A percentile compares a stretch with the other conserved stretches of the same genome.
phyloP scores from a whole-genome alignment of 2,113 vertebrate species.

The Rhodinocichla rosea region DNA sequence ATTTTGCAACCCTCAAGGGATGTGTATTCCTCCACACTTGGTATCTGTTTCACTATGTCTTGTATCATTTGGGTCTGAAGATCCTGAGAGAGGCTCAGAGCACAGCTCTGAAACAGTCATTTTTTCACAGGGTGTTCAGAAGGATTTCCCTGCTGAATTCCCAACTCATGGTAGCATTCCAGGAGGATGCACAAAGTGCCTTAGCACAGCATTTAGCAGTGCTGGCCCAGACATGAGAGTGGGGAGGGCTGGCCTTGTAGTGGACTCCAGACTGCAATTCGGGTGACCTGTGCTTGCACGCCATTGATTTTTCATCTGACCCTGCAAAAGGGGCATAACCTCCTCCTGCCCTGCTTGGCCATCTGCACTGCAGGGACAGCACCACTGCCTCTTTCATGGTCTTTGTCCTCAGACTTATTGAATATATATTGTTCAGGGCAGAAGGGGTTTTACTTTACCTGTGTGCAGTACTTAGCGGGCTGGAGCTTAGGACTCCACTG shows the following conservation, averaged over 20 bases:
- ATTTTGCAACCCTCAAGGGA: not conserved
- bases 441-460: not conserved
- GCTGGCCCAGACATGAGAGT: not conserved
- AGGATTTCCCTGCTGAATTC: not conserved
- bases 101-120: rapidly evolving
- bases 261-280: not conserved
- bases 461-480: not conserved
- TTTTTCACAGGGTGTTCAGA: not conserved
- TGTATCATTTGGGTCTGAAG: not conserved
- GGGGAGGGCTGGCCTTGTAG: not conserved
- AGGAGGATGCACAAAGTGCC: not conserved
- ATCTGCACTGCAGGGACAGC: not conserved
- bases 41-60: not conserved
- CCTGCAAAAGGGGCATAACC: not conserved
- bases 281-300: not conserved
- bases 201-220: rapidly evolving
- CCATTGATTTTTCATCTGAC: constrained; percentile 40
- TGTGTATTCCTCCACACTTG: rapidly evolving
- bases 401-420: not conserved
- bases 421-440: constrained; percentile 1
- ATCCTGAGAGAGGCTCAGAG: not conserved
- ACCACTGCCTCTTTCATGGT: not conserved
- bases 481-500: not conserved
- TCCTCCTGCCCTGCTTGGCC: not conserved
- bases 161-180: rapidly evolving